phyloP scores from a whole-genome alignment of 1,140 invertebrate species.

The Cylas formicarius region DNA sequence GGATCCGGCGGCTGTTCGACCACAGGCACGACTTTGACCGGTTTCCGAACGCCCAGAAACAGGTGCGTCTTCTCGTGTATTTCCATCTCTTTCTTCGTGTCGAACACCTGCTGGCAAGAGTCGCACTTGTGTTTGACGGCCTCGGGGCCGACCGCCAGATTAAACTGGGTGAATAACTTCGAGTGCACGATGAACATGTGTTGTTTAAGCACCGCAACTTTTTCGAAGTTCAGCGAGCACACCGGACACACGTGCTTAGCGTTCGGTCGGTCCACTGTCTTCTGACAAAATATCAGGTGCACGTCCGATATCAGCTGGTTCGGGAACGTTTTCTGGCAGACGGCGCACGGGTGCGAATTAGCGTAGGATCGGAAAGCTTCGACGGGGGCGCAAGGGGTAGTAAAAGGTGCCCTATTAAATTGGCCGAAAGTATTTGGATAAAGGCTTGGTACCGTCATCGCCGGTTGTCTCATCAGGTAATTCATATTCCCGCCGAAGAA shows the following conservation, averaged over 20 bases:
- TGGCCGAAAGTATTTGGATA: no score
- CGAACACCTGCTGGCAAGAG: conserved; percentile 1
- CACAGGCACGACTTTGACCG: background rate
- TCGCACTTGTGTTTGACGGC: background rate
- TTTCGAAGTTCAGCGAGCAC: conserved; percentile 3
- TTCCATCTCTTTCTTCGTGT: background rate
- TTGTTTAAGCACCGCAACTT: conserved; percentile 1
- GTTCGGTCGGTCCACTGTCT: background rate
- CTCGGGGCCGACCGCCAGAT: background rate
- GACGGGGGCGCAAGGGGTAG: no score
- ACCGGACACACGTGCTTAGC: background rate
- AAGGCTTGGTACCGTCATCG: no score
- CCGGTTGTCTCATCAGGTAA: no score
- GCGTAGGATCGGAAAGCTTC: no score
- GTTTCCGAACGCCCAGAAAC: background rate
- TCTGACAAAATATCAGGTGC: conserved; percentile 3
- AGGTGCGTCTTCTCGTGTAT: conserved; percentile 5
- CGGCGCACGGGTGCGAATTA: no score
- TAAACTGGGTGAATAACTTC: conserved; percentile 5
- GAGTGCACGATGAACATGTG: conserved; percentile 2
- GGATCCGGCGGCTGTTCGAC: background rate
- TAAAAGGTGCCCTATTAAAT: no score
- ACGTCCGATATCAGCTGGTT: background rate
- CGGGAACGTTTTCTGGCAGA: no score
- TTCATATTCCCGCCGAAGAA: no score